Evolutionary conservation across 2,888 invertebrate species (phyloP).

Genomic region (Drosophila borealis): DNA sequence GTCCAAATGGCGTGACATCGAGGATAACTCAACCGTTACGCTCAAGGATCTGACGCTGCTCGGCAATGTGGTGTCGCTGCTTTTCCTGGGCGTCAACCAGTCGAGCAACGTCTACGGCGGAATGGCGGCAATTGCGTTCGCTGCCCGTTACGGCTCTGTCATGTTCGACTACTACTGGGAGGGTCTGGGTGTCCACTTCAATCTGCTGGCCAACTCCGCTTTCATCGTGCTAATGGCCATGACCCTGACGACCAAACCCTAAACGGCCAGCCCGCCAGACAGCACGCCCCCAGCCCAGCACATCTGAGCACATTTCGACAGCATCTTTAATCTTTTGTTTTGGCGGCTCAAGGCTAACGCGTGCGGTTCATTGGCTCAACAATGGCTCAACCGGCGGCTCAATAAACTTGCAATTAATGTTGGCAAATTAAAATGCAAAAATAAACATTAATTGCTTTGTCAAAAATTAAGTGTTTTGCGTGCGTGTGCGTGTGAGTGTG

Average conservation of each 20-base stretch:
- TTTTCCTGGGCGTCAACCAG: slow-evolving; percentile 75
- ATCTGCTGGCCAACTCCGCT: slow-evolving; percentile 59
- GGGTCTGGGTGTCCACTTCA: slow-evolving; percentile 57
- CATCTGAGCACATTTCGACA: neutral
- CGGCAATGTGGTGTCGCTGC: slow-evolving; percentile 76
- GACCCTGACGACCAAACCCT: slow-evolving; percentile 46
- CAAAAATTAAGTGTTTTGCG: slow-evolving; percentile 53
- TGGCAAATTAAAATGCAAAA: slow-evolving; percentile 79
- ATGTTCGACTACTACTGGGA: slow-evolving; percentile 62
- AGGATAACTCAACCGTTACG: slow-evolving; percentile 61
- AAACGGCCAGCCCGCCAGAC: neutral
- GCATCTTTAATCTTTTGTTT: slow-evolving; percentile 15
- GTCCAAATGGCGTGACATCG: slow-evolving; percentile 51
- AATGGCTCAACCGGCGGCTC: slow-evolving; percentile 62
- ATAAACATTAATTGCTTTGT: slow-evolving; percentile 81
- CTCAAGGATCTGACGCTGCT: slow-evolving; percentile 74
- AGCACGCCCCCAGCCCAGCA: neutral
- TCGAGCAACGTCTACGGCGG: slow-evolving; percentile 54
- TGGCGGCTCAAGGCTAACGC: slow-evolving; percentile 57
- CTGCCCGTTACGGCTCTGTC: slow-evolving; percentile 60
- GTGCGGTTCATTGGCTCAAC: slow-evolving; percentile 62
- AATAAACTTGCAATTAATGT: slow-evolving; percentile 81
- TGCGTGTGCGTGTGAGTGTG: slow-evolving; percentile 6
- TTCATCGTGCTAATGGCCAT: slow-evolving; percentile 64
- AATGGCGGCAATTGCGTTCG: slow-evolving; percentile 68